Evolutionary conservation across 2,888 invertebrate species (phyloP).

Genomic region (Synergus gifuensis): DNA sequence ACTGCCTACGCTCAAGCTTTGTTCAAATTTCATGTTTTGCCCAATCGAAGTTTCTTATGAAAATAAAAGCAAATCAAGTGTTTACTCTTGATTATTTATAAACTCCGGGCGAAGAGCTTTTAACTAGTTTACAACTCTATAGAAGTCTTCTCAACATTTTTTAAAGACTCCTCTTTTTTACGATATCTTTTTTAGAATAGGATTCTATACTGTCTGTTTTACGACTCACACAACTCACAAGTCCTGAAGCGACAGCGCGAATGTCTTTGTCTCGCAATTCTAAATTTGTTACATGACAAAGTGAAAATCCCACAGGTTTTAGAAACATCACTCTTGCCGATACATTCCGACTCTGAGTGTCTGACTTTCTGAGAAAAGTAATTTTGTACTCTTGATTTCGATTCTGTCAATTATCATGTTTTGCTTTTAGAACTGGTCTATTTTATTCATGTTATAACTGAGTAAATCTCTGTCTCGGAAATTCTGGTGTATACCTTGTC

Average conservation of each 20-base stretch:
- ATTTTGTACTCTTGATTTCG: neutral
- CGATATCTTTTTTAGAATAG: too few species aligned
- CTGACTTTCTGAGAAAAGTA: neutral
- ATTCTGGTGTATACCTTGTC: neutral
- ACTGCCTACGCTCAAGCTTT: conserved; percentile 51
- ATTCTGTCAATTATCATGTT: neutral
- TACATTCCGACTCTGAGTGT: neutral
- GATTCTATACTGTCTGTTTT: neutral
- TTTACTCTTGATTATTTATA: neutral
- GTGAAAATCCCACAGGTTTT: neutral
- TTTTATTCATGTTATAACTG: neutral
- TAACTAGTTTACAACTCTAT: neutral
- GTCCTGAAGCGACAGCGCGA: conserved; percentile 4
- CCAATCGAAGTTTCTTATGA: neutral
- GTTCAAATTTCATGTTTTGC: conserved; percentile 51
- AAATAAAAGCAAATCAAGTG: neutral
- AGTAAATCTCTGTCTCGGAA: neutral
- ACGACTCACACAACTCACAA: neutral
- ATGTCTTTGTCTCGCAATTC: conserved; percentile 9
- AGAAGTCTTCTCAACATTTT: neutral
- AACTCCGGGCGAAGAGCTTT: neutral
- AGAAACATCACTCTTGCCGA: neutral
- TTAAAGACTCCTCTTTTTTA: neutral
- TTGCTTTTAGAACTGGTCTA: neutral
- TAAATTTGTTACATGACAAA: conserved; percentile 14